These are phyloP conservation scores for Vultur gryphus DNA, from an alignment of 2,797 vertebrate genomes.

Conservation along the genomic window DNA sequence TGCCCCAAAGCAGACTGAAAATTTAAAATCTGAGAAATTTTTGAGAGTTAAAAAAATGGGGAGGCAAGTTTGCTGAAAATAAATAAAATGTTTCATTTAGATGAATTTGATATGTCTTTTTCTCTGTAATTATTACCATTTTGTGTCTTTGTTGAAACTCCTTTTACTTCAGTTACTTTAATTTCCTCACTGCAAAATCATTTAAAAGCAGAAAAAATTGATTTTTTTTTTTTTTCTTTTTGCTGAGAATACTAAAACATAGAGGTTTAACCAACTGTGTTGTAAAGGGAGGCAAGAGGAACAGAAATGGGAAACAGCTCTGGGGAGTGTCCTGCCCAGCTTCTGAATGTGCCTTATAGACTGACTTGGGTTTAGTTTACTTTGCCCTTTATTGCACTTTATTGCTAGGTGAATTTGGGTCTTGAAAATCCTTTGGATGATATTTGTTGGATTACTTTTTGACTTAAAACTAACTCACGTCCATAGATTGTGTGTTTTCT, in stretches of 20 bases:
- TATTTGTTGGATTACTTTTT: not conserved
- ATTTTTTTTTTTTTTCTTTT: not conserved
- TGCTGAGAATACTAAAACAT: not conserved
- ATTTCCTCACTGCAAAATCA: not conserved
- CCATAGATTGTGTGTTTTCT: not conserved
- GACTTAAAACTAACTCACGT: not conserved
- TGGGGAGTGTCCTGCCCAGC: not conserved
- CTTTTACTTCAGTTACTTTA: not conserved
- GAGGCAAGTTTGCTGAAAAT: not conserved
- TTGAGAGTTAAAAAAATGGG: not conserved
- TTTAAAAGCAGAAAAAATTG: not conserved
- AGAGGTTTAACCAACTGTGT: not conserved
- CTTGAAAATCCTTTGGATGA: not conserved
- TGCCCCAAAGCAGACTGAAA: not conserved
- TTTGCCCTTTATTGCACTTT: not conserved
- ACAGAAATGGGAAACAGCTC: not conserved
- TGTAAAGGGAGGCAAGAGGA: not conserved
- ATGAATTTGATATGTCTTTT: not conserved
- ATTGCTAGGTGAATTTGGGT: not conserved
- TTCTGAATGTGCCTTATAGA: not conserved
- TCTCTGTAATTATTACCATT: not conserved
- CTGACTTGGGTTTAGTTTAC: not conserved
- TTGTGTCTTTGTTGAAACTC: not conserved
- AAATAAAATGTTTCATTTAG: not conserved
- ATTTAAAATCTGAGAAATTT: not conserved